Evolutionary conservation across 2,113 vertebrate species (phyloP).

Genomic region (Loxodonta africana): DNA sequence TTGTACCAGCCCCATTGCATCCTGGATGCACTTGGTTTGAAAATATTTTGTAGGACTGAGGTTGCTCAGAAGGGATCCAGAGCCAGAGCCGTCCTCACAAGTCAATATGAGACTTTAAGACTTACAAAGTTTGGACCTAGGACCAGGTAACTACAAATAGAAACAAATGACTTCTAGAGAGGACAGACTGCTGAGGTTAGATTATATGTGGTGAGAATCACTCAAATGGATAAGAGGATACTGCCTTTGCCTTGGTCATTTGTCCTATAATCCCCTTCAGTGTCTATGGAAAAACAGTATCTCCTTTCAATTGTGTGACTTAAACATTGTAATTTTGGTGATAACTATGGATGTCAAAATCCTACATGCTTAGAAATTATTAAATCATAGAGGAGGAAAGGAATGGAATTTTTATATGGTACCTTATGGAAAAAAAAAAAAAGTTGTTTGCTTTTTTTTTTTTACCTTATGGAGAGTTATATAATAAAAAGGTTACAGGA

Average conservation of each 20-base stretch:
- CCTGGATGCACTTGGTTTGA: background rate
- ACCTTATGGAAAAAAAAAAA: background rate
- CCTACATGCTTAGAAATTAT: background rate
- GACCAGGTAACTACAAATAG: background rate
- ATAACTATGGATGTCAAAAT: background rate
- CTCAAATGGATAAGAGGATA: background rate
- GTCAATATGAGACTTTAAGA: background rate
- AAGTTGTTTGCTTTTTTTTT: too few relatives aligned
- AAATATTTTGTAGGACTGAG: background rate
- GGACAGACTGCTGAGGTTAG: background rate
- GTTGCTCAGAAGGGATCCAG: background rate
- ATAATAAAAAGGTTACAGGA: background rate
- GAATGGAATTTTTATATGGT: background rate
- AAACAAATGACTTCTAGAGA: background rate
- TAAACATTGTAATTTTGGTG: background rate
- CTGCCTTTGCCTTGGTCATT: background rate
- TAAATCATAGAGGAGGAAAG: background rate
- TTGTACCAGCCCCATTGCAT: background rate
- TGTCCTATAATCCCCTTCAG: background rate
- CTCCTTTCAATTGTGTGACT: background rate
- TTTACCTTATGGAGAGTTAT: too few relatives aligned
- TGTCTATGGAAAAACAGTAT: background rate
- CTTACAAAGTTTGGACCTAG: background rate
- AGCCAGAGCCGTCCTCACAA: background rate
- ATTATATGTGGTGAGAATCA: too few relatives aligned